phyloP scores from a whole-genome alignment of 2,113 vertebrate species.

The Geococcyx californianus region DNA sequence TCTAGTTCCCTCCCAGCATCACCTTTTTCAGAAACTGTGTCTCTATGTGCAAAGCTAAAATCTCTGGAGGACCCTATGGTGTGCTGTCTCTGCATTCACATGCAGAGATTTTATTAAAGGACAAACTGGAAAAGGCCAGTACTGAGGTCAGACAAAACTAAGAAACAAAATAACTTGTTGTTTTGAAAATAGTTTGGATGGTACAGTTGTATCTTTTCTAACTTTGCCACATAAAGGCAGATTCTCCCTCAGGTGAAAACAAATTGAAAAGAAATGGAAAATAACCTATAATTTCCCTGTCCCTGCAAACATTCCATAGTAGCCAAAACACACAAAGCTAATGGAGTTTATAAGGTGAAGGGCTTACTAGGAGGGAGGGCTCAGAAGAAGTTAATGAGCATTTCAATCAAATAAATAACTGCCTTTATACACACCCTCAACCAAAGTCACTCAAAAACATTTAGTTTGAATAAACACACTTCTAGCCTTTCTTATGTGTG shows the following conservation, averaged over 20 bases:
- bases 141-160: not conserved
- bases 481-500: not conserved
- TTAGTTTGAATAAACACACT: not conserved
- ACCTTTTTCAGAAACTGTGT: not conserved
- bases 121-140: not conserved
- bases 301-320: not conserved
- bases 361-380: not conserved
- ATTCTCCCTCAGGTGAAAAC: not conserved
- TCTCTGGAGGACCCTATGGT: not conserved
- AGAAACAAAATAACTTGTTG: not conserved
- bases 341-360: not conserved
- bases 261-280: not conserved
- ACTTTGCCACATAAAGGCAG: not conserved
- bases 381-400: not conserved
- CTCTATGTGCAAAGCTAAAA: not conserved
- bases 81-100: not conserved
- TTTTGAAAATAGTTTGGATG: not conserved
- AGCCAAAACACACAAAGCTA: not conserved
- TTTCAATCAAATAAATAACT: slow-evolving; percentile 1
- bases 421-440: not conserved
- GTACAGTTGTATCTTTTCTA: not conserved
- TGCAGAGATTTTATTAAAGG: not conserved
- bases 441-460: not conserved
- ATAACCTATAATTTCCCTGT: not conserved
- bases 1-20: not conserved